Evolutionary conservation across 2,888 invertebrate species (phyloP).

Genomic region (Tipula confusa): DNA sequence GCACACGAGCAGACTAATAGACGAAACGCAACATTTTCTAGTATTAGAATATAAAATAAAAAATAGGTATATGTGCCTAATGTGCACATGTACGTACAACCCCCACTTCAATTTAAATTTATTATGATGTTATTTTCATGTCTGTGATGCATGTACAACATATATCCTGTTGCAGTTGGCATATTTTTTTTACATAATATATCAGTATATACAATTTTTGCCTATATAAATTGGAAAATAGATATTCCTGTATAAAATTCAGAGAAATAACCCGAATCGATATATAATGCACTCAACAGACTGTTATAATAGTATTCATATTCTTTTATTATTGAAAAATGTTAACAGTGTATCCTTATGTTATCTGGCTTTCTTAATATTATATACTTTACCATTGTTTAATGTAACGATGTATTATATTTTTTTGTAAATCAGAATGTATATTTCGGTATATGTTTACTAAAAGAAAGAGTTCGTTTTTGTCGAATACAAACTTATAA

Average conservation of each 20-base stretch:
- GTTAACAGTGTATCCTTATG: background rate
- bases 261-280: background rate
- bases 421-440: background rate
- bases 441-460: background rate
- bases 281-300: conserved; percentile 16
- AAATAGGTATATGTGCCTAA: background rate
- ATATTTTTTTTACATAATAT: background rate
- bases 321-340: background rate
- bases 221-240: background rate
- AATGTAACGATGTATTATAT: background rate
- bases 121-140: background rate
- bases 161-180: background rate
- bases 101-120: background rate
- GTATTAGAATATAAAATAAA: too few species aligned
- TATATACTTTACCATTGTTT: background rate
- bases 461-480: background rate
- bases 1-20: background rate
- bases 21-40: background rate
- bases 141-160: background rate
- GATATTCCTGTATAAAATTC: background rate
- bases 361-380: background rate
- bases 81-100: background rate
- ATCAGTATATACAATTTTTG: background rate
- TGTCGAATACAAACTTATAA: background rate
- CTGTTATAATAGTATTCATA: background rate